Evolutionary conservation across 2,797 vertebrate species (phyloP).

Genomic region (Cossypha caffra): DNA sequence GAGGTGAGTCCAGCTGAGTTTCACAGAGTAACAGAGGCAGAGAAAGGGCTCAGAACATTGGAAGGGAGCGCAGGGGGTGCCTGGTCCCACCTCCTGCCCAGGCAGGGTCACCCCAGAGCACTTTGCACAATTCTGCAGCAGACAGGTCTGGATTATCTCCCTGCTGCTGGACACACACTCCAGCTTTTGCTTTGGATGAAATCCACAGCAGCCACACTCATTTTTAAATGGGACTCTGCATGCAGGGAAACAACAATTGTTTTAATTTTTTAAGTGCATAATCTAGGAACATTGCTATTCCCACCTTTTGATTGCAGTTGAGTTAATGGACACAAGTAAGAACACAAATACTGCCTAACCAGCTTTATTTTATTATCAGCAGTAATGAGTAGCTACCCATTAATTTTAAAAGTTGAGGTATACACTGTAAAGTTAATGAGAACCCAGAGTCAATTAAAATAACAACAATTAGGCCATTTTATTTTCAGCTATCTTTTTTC

Average conservation of each 20-base stretch:
- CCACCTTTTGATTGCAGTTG: neutral
- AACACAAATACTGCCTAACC: neutral
- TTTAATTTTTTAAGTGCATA: neutral
- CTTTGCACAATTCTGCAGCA: neutral
- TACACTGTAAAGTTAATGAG: conserved; percentile 17
- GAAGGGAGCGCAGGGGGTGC: neutral
- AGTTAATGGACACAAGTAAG: neutral
- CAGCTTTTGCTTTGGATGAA: neutral
- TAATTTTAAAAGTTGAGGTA: neutral
- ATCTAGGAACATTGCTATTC: neutral
- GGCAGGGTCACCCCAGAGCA: neutral
- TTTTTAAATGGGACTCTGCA: neutral
- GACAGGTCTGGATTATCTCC: neutral
- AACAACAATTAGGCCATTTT: conserved; percentile 20
- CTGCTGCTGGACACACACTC: neutral
- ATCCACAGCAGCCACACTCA: neutral
- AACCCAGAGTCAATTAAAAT: conserved; percentile 50
- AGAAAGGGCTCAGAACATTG: neutral
- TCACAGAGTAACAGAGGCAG: neutral
- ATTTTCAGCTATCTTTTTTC: conserved; percentile 28
- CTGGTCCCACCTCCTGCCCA: neutral
- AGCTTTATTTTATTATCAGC: neutral
- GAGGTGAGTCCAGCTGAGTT: neutral
- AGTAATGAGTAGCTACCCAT: neutral
- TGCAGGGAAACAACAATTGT: neutral